These are phyloP conservation scores for Nymphalis c-album DNA, from an alignment of 2,888 invertebrate genomes.

Conservation along the genomic window DNA sequence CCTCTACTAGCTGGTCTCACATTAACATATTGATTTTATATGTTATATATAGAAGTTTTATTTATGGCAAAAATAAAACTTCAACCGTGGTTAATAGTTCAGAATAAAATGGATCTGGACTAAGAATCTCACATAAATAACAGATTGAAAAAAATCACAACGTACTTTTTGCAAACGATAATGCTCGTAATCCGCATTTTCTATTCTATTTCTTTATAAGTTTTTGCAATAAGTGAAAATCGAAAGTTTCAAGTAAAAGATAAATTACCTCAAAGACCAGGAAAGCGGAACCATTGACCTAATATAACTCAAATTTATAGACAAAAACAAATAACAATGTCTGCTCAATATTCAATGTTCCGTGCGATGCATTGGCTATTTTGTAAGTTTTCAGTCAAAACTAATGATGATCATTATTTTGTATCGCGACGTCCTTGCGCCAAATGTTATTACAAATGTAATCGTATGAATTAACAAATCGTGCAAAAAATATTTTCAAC, in stretches of 20 bases:
- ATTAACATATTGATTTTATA: too few relatives aligned
- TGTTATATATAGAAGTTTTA: too few relatives aligned
- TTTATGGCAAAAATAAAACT: too few relatives aligned
- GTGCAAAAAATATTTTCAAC: conserved; percentile 27
- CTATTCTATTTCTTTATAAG: conserved; percentile 7
- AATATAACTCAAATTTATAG: conserved; percentile 42
- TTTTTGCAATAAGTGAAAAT: conserved; percentile 24
- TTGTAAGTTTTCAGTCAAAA: conserved; percentile 22
- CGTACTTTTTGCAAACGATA: neutral
- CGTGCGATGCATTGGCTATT: conserved; percentile 28
- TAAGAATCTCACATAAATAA: too few relatives aligned
- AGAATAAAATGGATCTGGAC: too few relatives aligned
- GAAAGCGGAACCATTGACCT: conserved; percentile 64
- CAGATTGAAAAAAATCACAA: neutral
- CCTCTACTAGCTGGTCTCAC: too few relatives aligned
- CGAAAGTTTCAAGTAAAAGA: conserved; percentile 37
- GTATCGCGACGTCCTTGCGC: conserved; percentile 20
- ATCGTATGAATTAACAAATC: conserved; percentile 28
- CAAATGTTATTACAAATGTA: conserved; percentile 28
- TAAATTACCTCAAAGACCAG: conserved; percentile 50
- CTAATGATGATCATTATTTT: conserved; percentile 30
- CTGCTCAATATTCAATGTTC: conserved; percentile 32
- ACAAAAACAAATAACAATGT: conserved; percentile 29
- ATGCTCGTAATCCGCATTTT: neutral
- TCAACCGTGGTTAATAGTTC: too few relatives aligned